Percentiles rank a stretch among this genome's conserved stretches.
Evolutionary conservation across 2,888 invertebrate genomes (phyloP).

Genomic region (Philhelius pedissequus): DNA sequence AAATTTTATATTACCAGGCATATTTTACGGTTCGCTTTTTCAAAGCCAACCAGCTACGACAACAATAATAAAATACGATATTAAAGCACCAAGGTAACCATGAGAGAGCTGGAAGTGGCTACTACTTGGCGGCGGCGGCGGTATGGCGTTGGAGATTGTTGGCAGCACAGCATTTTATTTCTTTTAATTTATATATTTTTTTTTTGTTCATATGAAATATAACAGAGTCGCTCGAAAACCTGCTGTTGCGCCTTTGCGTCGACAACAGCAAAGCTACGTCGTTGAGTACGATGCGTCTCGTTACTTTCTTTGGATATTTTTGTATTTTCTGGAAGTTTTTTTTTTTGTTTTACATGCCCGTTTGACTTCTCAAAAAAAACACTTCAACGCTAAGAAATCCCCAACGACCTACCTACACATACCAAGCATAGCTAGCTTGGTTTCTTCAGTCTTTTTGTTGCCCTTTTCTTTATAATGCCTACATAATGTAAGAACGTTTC

Average conservation of each 20-base stretch:
- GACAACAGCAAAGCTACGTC: neutral
- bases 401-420: conserved; percentile 44
- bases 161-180: conserved; percentile 23
- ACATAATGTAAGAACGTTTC: conserved; percentile 4
- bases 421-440: neutral
- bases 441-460: neutral
- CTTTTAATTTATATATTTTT: conserved; percentile 2
- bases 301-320: conserved; percentile 10
- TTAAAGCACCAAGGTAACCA: conserved; percentile 62
- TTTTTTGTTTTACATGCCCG: conserved; percentile 25
- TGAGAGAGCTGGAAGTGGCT: conserved; percentile 37
- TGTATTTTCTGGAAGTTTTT: conserved; percentile 12
- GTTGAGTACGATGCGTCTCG: conserved; percentile 24
- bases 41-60: conserved; percentile 37
- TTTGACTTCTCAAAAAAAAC: conserved; percentile 23
- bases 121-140: conserved; percentile 35
- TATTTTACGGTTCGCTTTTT: conserved; percentile 61
- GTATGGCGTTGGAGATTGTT: conserved; percentile 35
- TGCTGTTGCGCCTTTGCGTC: conserved; percentile 49
- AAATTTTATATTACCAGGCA: conserved; percentile 24
- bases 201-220: conserved; percentile 22
- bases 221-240: conserved; percentile 20
- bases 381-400: conserved; percentile 18
- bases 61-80: conserved; percentile 41
- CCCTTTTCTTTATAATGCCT: neutral